These are phyloP conservation scores for Elephas maximus DNA, from an alignment of 2,113 vertebrate genomes.

Conservation along the genomic window DNA sequence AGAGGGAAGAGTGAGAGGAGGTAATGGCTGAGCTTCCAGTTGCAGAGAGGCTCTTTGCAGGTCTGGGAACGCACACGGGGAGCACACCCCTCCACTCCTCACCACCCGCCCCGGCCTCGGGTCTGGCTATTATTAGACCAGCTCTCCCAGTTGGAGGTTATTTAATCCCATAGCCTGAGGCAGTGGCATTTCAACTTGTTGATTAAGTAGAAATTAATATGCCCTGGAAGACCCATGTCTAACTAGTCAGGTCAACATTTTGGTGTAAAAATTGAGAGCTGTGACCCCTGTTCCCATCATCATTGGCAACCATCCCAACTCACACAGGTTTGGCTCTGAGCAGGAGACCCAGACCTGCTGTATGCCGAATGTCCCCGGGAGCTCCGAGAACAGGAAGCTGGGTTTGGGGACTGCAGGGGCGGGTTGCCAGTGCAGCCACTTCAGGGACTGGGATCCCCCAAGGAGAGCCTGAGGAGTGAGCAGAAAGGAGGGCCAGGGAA, in stretches of 20 bases:
- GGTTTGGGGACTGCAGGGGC: rapidly evolving
- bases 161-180: neutral
- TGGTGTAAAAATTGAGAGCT: neutral
- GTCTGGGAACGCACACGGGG: too few relatives aligned
- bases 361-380: neutral
- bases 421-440: neutral
- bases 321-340: neutral
- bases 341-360: too few relatives aligned
- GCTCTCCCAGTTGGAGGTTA: neutral
- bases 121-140: slow-evolving; percentile 22
- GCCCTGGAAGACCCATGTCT: neutral
- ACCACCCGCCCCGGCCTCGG: too few relatives aligned
- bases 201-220: slow-evolving; percentile 54
- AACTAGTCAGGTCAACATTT: neutral
- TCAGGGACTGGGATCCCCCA: neutral
- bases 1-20: rapidly evolving
- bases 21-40: neutral
- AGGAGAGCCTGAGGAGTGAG: rapidly evolving
- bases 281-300: rapidly evolving
- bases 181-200: slow-evolving; percentile 63
- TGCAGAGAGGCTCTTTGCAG: too few relatives aligned
- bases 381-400: neutral
- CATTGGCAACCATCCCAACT: rapidly evolving
- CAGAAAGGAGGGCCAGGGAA: neutral
- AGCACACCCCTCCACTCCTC: too few relatives aligned